Evolutionary conservation across 2,113 vertebrate genomes (phyloP).

Genomic region (Nerophis lumbriciformis): DNA sequence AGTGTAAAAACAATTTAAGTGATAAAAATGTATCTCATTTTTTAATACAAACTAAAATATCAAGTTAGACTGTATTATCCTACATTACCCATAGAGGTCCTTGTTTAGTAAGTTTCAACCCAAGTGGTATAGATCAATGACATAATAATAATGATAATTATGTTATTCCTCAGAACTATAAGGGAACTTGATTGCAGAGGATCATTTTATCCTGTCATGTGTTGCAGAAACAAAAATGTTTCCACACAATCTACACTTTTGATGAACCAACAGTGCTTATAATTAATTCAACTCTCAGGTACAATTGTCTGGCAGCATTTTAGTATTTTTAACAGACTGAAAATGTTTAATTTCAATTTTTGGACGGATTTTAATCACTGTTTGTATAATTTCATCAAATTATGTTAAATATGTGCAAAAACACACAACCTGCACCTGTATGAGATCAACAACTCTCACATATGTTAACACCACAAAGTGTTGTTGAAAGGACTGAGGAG

Average conservation of each 20-base stretch:
- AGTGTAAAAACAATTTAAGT: background rate
- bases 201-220: background rate
- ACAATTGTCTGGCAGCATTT: conserved; percentile 20
- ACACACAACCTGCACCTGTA: background rate
- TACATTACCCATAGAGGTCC: conserved; percentile 64
- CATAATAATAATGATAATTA: no score
- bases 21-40: background rate
- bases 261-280: conserved; percentile 17
- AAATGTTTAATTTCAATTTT: conserved; percentile 2
- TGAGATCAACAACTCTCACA: background rate
- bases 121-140: background rate
- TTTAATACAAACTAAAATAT: no score
- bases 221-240: conserved; percentile 7
- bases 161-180: no score
- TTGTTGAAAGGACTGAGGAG: conserved; percentile 16
- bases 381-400: background rate
- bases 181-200: background rate
- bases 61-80: conserved; percentile 27
- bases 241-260: conserved; percentile 26
- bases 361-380: background rate
- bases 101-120: conserved; percentile 63
- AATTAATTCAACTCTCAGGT: conserved; percentile 24
- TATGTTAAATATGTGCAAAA: background rate
- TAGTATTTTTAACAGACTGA: conserved; percentile 18
- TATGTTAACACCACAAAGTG: conserved; percentile 11